These are phyloP conservation scores for Drymonia ruficornis DNA, from an alignment of 2,888 invertebrate genomes.

Conservation along the genomic window DNA sequence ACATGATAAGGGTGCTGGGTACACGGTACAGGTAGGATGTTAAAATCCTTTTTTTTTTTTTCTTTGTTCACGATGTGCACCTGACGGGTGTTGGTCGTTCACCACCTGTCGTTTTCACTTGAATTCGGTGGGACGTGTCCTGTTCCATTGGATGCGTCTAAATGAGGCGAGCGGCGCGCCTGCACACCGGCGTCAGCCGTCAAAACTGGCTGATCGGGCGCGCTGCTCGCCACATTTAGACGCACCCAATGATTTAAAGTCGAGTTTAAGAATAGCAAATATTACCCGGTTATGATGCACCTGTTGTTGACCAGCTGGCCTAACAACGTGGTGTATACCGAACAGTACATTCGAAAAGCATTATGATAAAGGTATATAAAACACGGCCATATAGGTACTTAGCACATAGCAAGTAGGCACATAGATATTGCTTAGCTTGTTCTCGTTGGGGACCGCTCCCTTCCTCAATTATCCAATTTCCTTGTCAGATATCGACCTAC, in stretches of 20 bases:
- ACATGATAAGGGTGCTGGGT: constrained; percentile 5
- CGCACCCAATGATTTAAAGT: too few species aligned
- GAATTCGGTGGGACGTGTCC: constrained; percentile 23
- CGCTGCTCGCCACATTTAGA: too few species aligned
- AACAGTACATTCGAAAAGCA: too few species aligned
- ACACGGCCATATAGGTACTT: too few species aligned
- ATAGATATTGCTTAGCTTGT: background rate
- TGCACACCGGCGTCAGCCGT: too few species aligned
- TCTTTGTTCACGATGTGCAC: constrained; percentile 43
- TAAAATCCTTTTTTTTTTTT: constrained; percentile 24
- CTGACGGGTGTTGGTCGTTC: constrained; percentile 43
- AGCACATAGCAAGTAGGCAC: background rate
- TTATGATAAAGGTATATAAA: too few species aligned
- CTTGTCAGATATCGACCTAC: constrained; percentile 66
- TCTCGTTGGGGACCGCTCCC: constrained; percentile 55
- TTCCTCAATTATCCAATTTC: constrained; percentile 80
- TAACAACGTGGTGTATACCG: too few species aligned
- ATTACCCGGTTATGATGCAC: too few species aligned
- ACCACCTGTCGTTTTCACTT: constrained; percentile 51
- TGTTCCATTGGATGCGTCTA: too few species aligned
- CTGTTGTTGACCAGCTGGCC: too few species aligned
- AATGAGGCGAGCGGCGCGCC: too few species aligned
- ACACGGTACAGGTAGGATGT: constrained; percentile 41
- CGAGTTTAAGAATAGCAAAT: background rate
- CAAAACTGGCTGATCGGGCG: too few species aligned